A percentile compares a stretch with the other conserved stretches of the same genome.
Evolutionary conservation across 2,113 vertebrate genomes (phyloP).

Genomic region (Rhinolophus ferrumequinum): DNA sequence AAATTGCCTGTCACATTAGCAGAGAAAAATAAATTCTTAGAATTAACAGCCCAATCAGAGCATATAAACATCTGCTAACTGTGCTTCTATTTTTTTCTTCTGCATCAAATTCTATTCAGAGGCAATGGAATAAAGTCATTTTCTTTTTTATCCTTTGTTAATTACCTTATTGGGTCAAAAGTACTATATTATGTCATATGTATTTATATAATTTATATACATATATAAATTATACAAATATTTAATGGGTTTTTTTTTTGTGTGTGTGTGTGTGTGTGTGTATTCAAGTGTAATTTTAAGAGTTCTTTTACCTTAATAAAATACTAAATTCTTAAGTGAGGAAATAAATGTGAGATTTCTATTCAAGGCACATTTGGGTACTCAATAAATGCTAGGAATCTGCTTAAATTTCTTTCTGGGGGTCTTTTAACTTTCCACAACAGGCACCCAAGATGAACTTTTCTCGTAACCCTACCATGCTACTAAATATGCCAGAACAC

Average conservation of each 20-base stretch:
- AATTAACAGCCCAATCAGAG: no score
- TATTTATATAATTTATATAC: no score
- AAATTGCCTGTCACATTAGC: neutral
- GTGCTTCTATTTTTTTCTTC: neutral
- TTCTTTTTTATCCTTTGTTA: neutral
- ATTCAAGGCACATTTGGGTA: neutral
- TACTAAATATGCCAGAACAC: neutral
- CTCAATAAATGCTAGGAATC: neutral
- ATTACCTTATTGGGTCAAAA: conserved; percentile 28
- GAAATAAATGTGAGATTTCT: neutral
- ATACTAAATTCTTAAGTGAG: neutral
- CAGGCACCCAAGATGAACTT: neutral
- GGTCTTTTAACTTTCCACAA: neutral
- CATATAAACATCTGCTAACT: neutral
- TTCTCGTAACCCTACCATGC: neutral
- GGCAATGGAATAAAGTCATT: neutral
- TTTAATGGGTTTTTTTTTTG: no score
- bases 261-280: neutral
- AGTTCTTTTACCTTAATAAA: conserved; percentile 3
- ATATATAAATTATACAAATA: neutral
- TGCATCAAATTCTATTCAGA: neutral
- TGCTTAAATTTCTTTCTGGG: neutral
- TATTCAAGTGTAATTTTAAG: neutral
- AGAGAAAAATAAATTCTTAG: neutral
- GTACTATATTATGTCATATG: neutral